Conservation (phyloP, 1,140 invertebrate genomes). For the Cotesia chilonis region DNA sequence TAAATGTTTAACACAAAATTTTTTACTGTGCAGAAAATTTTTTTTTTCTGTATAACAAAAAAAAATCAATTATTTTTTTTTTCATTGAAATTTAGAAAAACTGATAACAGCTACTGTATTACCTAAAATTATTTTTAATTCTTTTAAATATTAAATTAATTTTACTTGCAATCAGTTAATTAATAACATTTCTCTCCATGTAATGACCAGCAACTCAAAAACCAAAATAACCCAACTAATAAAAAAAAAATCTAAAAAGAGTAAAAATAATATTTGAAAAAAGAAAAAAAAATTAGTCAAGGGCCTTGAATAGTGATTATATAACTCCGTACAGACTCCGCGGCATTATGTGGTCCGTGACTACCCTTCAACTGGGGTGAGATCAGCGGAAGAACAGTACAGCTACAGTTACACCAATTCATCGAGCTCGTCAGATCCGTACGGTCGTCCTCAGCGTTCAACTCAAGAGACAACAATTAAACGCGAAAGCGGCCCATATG, state of each 20-base stretch:
- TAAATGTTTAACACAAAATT: no score
- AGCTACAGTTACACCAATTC: conserved; percentile 81
- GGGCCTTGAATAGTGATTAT: conserved; percentile 54
- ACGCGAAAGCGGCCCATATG: conserved; percentile 71
- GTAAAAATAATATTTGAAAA: background rate
- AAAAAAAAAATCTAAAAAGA: conserved; percentile 7
- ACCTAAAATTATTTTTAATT: no score
- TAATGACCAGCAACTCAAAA: background rate
- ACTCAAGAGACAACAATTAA: conserved; percentile 71
- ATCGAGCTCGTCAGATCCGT: conserved; percentile 67
- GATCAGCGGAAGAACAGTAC: conserved; percentile 79
- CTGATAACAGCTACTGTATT: no score
- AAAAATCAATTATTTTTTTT: no score
- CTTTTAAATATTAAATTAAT: no score
- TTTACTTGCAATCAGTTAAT: no score
- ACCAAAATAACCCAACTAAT: no score
- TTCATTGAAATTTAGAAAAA: no score
- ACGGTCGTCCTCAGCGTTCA: conserved; percentile 69
- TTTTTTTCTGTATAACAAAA: no score
- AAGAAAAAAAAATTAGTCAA: background rate
- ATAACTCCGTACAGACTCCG: conserved; percentile 73
- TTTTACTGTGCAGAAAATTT: no score
- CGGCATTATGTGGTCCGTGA: conserved; percentile 85
- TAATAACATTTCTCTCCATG: no score
- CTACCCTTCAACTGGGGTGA: conserved; percentile 73